Percentiles rank a stretch among this genome's conserved stretches.
Evolutionary conservation across 2,113 vertebrate species (phyloP).

Genomic region (Megaleporinus macrocephalus): DNA sequence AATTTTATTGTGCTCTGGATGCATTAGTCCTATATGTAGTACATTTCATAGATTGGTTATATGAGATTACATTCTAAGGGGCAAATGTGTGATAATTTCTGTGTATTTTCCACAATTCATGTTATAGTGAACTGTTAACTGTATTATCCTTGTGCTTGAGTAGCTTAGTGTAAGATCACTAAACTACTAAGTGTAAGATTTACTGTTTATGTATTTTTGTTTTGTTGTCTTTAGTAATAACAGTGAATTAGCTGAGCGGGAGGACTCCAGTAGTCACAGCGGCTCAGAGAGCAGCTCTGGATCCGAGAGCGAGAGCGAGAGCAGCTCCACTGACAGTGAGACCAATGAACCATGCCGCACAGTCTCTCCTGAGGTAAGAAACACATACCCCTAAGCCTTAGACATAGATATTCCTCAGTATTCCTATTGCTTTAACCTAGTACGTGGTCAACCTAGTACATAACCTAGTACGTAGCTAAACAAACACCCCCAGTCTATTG

Average conservation of each 20-base stretch:
- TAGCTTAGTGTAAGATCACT: no score
- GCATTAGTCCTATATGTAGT: no score
- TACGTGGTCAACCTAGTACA: not conserved
- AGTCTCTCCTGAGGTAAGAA: conserved; percentile 86
- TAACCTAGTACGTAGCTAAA: no score
- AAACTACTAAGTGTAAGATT: no score
- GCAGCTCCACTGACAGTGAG: conserved; percentile 97
- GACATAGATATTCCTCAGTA: not conserved
- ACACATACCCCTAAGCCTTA: not conserved
- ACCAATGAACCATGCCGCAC: conserved; percentile 90
- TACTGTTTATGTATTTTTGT: not conserved
- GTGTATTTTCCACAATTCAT: no score
- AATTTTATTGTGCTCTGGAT: no score
- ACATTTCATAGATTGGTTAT: no score
- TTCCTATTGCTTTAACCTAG: not conserved
- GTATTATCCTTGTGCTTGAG: no score
- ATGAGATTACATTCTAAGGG: no score
- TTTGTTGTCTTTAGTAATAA: conserved; percentile 78
- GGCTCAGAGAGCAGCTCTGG: conserved; percentile 98
- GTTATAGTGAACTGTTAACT: no score
- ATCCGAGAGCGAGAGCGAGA: conserved; percentile 97
- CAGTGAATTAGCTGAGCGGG: conserved; percentile 84
- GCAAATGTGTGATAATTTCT: no score
- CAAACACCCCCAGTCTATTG: no score
- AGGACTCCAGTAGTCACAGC: conserved; percentile 96